phyloP scores from a whole-genome alignment of 92 coral and sea anemone genomes.

The Paragorgia papillata region DNA sequence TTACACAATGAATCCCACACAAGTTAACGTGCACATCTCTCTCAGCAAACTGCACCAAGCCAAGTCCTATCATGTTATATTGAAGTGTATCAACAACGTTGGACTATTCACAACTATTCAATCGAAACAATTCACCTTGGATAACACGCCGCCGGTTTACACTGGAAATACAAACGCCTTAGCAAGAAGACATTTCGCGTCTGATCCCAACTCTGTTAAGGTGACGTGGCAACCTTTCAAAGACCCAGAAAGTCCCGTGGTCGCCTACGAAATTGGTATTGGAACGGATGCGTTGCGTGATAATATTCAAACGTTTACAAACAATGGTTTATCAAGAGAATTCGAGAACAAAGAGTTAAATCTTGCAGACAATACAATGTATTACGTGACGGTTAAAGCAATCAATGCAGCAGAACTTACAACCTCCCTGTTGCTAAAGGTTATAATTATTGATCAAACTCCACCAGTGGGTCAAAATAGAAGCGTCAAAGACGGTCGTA shows the following conservation, averaged over 20 bases:
- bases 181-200: conserved; percentile 56
- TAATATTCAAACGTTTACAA: conserved; percentile 59
- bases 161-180: conserved; percentile 56
- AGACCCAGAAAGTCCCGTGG: conserved; percentile 73
- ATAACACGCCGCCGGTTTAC: conserved; percentile 67
- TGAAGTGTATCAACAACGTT: conserved; percentile 79
- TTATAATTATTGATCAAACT: conserved; percentile 68
- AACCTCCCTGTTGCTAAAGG: conserved; percentile 42
- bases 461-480: conserved; percentile 68
- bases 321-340: conserved; percentile 62
- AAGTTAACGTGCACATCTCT: conserved; percentile 45
- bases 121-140: conserved; percentile 62
- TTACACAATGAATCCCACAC: conserved; percentile 12
- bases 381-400: conserved; percentile 74
- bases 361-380: conserved; percentile 58
- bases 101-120: conserved; percentile 55
- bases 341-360: conserved; percentile 45
- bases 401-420: conserved; percentile 77
- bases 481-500: conserved; percentile 78
- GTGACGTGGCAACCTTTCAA: conserved; percentile 75
- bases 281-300: conserved; percentile 67
- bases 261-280: conserved; percentile 64
- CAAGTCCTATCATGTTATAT: conserved; percentile 46
- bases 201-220: conserved; percentile 50
- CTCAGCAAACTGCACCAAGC: conserved; percentile 42